Evolutionary conservation across 2,888 invertebrate genomes (phyloP), one percentile per base, ranked within the genome.

Genomic region (Drosophila suboccidentalis): DNA sequence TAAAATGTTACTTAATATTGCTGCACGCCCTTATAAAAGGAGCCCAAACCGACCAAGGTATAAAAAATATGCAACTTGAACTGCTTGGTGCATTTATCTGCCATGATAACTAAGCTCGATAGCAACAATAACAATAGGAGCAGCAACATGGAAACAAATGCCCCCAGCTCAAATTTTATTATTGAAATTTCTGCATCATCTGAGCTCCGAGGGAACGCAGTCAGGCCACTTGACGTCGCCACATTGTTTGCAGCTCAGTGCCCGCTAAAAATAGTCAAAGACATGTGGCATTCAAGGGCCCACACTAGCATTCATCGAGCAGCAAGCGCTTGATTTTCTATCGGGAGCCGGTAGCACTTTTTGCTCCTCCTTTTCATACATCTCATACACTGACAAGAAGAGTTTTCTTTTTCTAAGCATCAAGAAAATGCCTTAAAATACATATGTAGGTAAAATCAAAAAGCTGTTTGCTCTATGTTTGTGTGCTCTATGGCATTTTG

Each of bases 201-300:
- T 34, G 36, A 26, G 17, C 43, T n/a, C 8, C 13, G 36, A n/a
- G 19, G 34, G 17, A n/a, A n/a, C 9, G 15, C 9, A 54, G 54
- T 44, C 70, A 38, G 76, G 71, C 72, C 77, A 82, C 81, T 82
- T 86, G 86, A 82, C 83, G 86, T 73, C 64, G 69, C 60, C 68
- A 77, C 86, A 82, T 82, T 82, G 81, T 82, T 82, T 80, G 80
- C 81, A 86, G 73, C 86, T 73, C 86, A 82, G 86, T 70, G 73
- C 55, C 74, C 80, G 87, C 87, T 82, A 86, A 86, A 86, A 86
- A 86, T 82, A 82, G 82, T 86, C 81, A 78, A 77, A 71, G 74
- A 81, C 82, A 83, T 71, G 76, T 69, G 75, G 63, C 58, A 75
- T 75, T 69, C 75, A 75, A 74, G 74, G 70, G 73, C 44, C 75